These are phyloP conservation scores for Nipponia nippon DNA, from an alignment of 2,113 vertebrate species.

Conservation along the genomic window DNA sequence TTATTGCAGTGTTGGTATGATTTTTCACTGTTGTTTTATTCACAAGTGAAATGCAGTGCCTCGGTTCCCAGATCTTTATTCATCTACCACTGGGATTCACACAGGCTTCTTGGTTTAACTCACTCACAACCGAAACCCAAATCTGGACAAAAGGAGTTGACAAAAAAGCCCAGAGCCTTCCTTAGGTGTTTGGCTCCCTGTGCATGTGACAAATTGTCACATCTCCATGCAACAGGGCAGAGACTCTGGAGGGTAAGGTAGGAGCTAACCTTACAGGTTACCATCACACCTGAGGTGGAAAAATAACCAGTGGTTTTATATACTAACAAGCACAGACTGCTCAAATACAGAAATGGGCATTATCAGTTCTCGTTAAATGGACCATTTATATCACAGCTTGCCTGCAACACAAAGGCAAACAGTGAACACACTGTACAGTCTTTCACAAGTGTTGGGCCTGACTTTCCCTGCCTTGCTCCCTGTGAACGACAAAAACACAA, in stretches of 20 bases:
- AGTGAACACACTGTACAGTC: neutral
- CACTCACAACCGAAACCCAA: neutral
- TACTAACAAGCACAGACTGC: neutral
- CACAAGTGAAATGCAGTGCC: neutral
- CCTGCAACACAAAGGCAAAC: neutral
- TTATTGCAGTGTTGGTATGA: neutral
- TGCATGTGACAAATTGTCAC: neutral
- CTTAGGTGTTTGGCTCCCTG: neutral
- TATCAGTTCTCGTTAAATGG: neutral
- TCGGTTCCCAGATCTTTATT: neutral
- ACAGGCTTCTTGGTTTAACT: neutral
- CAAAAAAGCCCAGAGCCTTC: neutral
- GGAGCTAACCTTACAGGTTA: neutral
- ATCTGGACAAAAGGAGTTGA: neutral
- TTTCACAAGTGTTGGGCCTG: neutral
- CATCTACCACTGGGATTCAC: neutral
- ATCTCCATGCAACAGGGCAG: neutral
- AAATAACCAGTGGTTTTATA: neutral
- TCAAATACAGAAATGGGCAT: neutral
- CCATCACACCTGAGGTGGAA: neutral
- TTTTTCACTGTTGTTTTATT: neutral
- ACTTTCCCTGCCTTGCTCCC: neutral
- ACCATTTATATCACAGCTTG: neutral
- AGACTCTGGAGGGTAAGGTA: neutral
- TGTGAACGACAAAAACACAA: neutral